A percentile compares a stretch with the other conserved stretches of the same genome.
phyloP scores from a whole-genome alignment of 1,140 invertebrate species.

The Liolophura sinensis region DNA sequence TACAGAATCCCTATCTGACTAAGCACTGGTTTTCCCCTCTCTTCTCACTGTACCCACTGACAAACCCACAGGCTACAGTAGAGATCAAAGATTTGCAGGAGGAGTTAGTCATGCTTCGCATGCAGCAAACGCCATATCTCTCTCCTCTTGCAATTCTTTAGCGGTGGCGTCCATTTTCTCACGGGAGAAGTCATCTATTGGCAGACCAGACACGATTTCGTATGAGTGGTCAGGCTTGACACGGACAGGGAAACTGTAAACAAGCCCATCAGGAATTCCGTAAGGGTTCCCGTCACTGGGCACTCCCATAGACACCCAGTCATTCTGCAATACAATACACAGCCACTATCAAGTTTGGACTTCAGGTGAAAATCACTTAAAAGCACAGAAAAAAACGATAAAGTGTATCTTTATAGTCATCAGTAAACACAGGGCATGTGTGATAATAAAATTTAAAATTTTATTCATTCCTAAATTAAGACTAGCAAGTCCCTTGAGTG shows the following conservation, averaged over 20 bases:
- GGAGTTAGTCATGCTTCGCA: constrained; percentile 14
- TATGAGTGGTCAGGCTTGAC: constrained; percentile 70
- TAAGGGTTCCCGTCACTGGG: constrained; percentile 86
- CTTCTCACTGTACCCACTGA: too few species aligned
- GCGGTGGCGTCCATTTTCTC: constrained; percentile 83
- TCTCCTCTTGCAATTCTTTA: constrained; percentile 89
- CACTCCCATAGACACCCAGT: constrained; percentile 97
- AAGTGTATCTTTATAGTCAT: too few species aligned
- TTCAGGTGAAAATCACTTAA: constrained; percentile 4
- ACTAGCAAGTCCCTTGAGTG: too few species aligned
- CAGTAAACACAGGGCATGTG: too few species aligned
- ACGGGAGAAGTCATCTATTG: constrained; percentile 82
- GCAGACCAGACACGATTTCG: constrained; percentile 84
- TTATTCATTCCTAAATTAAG: too few species aligned
- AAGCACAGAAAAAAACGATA: background rate
- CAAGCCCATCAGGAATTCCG: constrained; percentile 75
- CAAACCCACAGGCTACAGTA: too few species aligned
- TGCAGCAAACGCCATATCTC: constrained; percentile 74
- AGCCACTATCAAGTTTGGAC: constrained; percentile 5
- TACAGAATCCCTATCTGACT: too few species aligned
- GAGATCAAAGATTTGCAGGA: background rate
- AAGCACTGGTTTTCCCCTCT: too few species aligned
- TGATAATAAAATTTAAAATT: too few species aligned
- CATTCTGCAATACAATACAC: constrained; percentile 48
- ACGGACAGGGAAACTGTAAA: constrained; percentile 95